Evolutionary conservation across 1,140 invertebrate genomes (phyloP).

Genomic region (Drosophila navojoa): DNA sequence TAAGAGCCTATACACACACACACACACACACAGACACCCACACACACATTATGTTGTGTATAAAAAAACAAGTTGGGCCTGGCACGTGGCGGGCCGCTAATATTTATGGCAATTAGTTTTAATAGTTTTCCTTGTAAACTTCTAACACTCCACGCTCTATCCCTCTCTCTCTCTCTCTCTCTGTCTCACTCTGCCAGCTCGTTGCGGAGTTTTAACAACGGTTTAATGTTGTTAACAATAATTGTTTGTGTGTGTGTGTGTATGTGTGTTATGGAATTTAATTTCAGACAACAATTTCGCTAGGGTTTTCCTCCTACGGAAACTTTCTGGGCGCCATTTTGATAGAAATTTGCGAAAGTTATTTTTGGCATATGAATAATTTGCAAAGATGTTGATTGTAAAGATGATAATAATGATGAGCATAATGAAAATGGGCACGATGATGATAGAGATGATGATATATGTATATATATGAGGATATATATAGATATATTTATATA

Average conservation of each 20-base stretch:
- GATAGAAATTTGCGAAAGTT: no score
- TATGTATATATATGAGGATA: no score
- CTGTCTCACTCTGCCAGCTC: constrained; percentile 8
- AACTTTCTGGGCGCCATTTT: no score
- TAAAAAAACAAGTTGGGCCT: constrained; percentile 55
- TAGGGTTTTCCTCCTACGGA: not conserved
- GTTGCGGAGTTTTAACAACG: constrained; percentile 53
- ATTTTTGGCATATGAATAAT: not conserved
- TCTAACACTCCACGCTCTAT: constrained; percentile 19
- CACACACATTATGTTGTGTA: constrained; percentile 9
- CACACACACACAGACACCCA: constrained; percentile 8
- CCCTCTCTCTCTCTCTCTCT: not conserved
- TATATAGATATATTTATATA: no score
- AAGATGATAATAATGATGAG: no score
- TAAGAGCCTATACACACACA: constrained; percentile 49
- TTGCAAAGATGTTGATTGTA: not conserved
- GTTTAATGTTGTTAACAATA: constrained; percentile 70
- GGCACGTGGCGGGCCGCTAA: constrained; percentile 76
- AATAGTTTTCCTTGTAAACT: constrained; percentile 76
- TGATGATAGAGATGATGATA: no score
- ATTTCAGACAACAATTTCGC: constrained; percentile 5
- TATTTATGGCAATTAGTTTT: constrained; percentile 82
- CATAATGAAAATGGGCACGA: no score
- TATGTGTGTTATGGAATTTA: constrained; percentile 6
- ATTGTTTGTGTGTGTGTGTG: constrained; percentile 37